Base-by-base conservation (phyloP, 2,888 invertebrate genomes). In the Parelbella ahira region DNA sequence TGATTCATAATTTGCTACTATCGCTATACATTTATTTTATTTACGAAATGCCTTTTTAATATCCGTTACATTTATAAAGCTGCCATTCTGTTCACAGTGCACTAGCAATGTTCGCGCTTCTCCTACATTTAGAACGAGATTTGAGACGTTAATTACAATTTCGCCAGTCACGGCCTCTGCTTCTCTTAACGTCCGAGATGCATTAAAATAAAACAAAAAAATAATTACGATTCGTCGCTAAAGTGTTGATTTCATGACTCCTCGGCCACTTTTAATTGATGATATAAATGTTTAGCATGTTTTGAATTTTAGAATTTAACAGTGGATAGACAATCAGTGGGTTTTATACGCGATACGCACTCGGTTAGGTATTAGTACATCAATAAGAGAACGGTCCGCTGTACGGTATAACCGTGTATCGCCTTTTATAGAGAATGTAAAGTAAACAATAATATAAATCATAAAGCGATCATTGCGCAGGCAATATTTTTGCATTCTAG, bases 111-210 rank as follows among this genome's bases (percentile, higher is more conserved):
- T 8, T 9, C 13, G 24, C 18, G 24, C 9, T 3, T 34, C 5
- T 44, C 12, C 6, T 25, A 12, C n/a, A 55, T 54, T 56, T 54
- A 62, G 63, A 60, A 67, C 63, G 59, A 68, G 68, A 71, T 73
- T 73, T 58, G 56, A 62, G 60, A 62, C 69, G 76, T 74, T 82
- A 81, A 84, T 82, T 83, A 79, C 74, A 68, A 70, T 79, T 76
- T 79, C 77, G 80, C 76, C 63, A 76, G 83, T 86, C 84, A 84
- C 83, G 84, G 71, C 62, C 69, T 60, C 65, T 81, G 81, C 62
- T 62, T 71, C 68, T 74, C 76, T 76, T 83, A 83, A 84, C 80
- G 84, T 79, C 63, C 70, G 65, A 56, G 70, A 68, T 71, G 66
- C 41, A 42, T 45, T 20, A 15, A 46, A 42, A 30, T 4, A 10